Conservation (phyloP, 2,113 vertebrate genomes). For the Tympanuchus pallidicinctus region DNA sequence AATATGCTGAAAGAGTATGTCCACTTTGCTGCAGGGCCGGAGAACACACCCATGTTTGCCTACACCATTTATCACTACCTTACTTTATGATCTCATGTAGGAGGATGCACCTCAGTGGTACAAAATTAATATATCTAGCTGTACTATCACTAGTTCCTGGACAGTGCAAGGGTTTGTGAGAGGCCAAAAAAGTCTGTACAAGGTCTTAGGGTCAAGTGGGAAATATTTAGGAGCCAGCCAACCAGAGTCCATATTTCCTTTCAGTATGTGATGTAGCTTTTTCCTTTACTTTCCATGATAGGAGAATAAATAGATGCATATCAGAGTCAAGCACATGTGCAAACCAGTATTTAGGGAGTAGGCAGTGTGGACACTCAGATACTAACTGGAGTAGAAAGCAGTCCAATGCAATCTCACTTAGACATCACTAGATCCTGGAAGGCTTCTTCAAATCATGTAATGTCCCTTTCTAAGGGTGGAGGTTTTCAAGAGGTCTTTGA, state of each 20-base stretch:
- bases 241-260: not conserved
- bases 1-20: not conserved
- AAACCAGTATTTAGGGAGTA: rapidly evolving
- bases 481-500: not conserved
- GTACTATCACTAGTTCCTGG: not conserved
- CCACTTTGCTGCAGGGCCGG: not conserved
- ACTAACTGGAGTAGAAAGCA: not conserved
- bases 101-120: not conserved
- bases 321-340: not conserved
- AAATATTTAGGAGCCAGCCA: not conserved
- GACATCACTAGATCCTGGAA: not conserved
- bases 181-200: not conserved
- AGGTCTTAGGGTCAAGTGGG: not conserved
- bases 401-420: not conserved
- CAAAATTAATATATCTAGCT: not conserved
- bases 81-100: not conserved
- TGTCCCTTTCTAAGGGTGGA: not conserved
- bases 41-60: not conserved
- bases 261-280: not conserved
- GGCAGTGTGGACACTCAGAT: not conserved
- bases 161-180: not conserved
- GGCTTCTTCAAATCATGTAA: not conserved
- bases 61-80: not conserved
- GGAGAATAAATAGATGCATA: not conserved
- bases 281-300: not conserved